Conservation (phyloP, 2,113 vertebrate species). For the Nipponia nippon region DNA sequence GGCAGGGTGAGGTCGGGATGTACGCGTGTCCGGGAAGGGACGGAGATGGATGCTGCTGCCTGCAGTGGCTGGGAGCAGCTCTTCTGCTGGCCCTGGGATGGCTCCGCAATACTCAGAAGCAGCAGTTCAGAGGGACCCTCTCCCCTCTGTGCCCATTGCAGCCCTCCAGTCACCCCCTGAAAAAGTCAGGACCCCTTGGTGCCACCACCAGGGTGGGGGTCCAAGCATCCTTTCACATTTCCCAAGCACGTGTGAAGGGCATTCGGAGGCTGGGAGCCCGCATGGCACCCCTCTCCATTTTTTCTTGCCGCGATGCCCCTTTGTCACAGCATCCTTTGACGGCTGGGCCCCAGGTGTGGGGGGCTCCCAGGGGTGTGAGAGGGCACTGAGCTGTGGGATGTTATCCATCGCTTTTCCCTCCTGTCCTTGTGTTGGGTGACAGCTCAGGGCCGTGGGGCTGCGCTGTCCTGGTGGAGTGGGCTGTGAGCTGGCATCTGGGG, state of each 20-base stretch:
- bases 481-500: no score
- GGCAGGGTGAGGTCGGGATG: neutral
- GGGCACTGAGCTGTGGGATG: neutral
- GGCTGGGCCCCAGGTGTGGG: neutral
- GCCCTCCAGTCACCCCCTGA: neutral
- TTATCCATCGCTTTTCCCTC: neutral
- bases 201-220: neutral
- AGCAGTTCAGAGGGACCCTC: neutral
- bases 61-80: neutral
- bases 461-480: neutral
- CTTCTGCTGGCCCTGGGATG: neutral
- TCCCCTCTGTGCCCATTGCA: rapidly evolving
- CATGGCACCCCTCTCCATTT: neutral
- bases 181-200: neutral
- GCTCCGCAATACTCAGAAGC: neutral
- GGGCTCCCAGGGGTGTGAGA: neutral
- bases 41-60: neutral
- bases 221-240: neutral
- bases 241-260: neutral
- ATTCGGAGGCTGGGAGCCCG: rapidly evolving
- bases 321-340: rapidly evolving
- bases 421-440: neutral
- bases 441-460: neutral
- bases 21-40: rapidly evolving
- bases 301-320: neutral